phyloP scores from a whole-genome alignment of 1,140 invertebrate species.

The Drosophila bocqueti region DNA sequence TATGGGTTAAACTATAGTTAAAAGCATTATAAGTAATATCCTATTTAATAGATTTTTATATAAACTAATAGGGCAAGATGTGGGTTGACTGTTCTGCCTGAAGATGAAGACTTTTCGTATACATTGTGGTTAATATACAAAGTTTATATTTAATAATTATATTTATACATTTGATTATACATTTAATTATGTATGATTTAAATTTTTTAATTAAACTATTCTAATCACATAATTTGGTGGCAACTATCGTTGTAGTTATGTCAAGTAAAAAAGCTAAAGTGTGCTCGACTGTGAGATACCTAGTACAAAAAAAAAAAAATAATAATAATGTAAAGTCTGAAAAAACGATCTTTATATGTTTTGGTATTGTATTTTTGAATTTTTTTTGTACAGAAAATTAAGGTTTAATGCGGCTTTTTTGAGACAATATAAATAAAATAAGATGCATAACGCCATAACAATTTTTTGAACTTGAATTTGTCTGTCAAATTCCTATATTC shows the following conservation, averaged over 20 bases:
- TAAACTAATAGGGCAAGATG: neutral
- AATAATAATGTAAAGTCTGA: neutral
- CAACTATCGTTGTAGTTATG: neutral
- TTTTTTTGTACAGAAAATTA: neutral
- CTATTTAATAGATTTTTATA: neutral
- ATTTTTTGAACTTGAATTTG: neutral
- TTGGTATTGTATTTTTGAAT: neutral
- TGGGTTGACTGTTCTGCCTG: neutral
- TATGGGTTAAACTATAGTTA: neutral
- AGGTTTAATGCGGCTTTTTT: neutral
- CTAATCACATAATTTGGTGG: neutral
- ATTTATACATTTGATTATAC: neutral
- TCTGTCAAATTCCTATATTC: too few species aligned
- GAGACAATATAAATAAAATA: neutral
- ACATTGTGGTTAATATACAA: neutral
- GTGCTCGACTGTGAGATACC: conserved; percentile 1
- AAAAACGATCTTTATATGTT: neutral
- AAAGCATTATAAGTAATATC: neutral
- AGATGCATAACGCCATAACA: neutral
- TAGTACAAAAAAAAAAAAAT: neutral
- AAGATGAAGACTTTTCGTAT: neutral
- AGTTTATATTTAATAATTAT: neutral
- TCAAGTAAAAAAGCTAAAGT: neutral
- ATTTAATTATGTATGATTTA: too few species aligned
- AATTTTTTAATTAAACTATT: neutral